Conservation (phyloP, 2,113 vertebrate genomes). For the Ailurus styani region DNA sequence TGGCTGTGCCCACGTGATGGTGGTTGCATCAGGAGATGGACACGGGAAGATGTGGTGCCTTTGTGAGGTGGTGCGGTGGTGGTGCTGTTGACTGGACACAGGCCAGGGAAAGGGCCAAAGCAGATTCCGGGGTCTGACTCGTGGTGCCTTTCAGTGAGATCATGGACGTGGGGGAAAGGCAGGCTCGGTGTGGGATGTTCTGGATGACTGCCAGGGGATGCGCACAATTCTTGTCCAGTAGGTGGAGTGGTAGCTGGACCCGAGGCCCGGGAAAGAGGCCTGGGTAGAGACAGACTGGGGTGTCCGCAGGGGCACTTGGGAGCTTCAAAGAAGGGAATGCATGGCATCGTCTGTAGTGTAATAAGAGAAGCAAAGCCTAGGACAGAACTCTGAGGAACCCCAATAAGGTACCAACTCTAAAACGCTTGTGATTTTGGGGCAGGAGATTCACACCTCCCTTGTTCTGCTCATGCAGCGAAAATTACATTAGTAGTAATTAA, state of each 20-base stretch:
- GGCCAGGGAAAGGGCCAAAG: no score
- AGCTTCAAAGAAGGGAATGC: neutral
- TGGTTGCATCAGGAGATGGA: neutral
- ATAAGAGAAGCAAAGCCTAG: neutral
- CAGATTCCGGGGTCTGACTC: neutral
- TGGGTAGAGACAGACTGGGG: neutral
- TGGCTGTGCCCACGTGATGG: neutral
- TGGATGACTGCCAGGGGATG: neutral
- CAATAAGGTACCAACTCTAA: neutral
- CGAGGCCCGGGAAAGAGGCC: neutral
- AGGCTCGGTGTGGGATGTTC: neutral
- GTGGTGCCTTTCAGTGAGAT: neutral
- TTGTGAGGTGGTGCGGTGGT: neutral
- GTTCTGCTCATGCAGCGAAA: neutral
- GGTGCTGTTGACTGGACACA: neutral
- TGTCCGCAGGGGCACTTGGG: neutral
- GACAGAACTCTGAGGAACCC: neutral
- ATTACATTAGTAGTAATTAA: neutral
- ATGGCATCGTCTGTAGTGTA: neutral
- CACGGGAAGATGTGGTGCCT: neutral
- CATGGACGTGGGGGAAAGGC: neutral
- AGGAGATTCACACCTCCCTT: neutral
- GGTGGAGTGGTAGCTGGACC: neutral
- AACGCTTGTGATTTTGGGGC: neutral
- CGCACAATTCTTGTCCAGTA: rapidly evolving